Evolutionary conservation across 2,113 vertebrate genomes (phyloP).

Genomic region (Jacana jacana): DNA sequence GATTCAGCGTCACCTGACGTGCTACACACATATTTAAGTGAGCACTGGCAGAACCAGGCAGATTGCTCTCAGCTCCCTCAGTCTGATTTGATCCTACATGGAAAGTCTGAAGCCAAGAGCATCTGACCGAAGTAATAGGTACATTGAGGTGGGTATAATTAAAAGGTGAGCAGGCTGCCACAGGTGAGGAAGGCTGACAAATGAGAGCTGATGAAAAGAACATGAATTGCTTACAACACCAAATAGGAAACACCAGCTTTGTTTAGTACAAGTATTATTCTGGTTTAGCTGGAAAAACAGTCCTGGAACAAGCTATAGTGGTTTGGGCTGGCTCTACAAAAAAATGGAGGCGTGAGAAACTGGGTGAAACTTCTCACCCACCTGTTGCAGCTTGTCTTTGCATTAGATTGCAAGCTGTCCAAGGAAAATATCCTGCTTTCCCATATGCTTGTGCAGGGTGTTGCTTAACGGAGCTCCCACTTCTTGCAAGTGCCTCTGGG

Average conservation of each 20-base stretch:
- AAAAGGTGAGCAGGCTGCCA: not conserved
- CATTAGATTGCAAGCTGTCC: not conserved
- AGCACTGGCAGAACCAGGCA: not conserved
- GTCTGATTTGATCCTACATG: not conserved
- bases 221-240: not conserved
- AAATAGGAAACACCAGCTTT: not conserved
- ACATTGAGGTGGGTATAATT: not conserved
- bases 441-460: not conserved
- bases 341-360: not conserved
- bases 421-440: not conserved
- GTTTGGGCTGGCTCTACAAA: not conserved
- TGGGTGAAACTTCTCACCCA: not conserved
- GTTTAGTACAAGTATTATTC: not conserved
- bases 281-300: slow-evolving; percentile 33
- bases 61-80: not conserved
- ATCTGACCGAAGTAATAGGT: not conserved
- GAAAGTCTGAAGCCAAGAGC: not conserved
- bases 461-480: not conserved
- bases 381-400: slow-evolving; percentile 22
- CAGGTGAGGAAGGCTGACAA: not conserved
- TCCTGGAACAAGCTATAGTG: not conserved
- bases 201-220: not conserved
- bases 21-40: not conserved
- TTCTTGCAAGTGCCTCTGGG: not conserved
- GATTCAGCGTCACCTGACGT: not conserved